Conservation (phyloP, 2,113 vertebrate genomes). For the Dasyornis broadbenti region DNA sequence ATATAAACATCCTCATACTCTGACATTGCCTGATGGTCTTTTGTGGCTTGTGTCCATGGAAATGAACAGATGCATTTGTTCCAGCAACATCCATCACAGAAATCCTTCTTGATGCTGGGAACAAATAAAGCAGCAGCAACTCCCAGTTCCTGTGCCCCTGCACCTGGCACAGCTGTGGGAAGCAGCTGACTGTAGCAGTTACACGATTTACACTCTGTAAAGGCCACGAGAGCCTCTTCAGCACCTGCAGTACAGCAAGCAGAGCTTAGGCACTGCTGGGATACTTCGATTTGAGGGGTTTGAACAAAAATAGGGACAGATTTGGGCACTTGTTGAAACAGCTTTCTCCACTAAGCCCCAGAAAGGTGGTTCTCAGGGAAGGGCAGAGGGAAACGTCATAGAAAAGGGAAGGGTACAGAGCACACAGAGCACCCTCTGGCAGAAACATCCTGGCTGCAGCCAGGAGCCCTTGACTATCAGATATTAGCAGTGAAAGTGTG, state of each 20-base stretch:
- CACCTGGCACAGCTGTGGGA: neutral
- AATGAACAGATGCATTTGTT: neutral
- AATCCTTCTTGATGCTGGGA: neutral
- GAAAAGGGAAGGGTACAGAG: neutral
- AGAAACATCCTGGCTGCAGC: neutral
- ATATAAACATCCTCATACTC: neutral
- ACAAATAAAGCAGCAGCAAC: neutral
- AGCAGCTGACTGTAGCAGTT: neutral
- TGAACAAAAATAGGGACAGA: neutral
- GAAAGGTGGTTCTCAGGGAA: neutral
- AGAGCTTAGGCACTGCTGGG: neutral
- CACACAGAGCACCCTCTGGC: neutral
- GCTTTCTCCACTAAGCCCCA: neutral
- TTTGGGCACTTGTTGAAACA: neutral
- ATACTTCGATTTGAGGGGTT: neutral
- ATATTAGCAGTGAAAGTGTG: accelerated
- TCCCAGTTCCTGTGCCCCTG: neutral
- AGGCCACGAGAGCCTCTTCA: neutral
- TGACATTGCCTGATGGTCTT: neutral
- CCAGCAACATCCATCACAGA: neutral
- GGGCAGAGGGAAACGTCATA: neutral
- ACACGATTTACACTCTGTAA: neutral
- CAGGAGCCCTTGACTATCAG: neutral
- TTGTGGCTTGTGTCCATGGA: neutral
- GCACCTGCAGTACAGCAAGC: neutral